phyloP scores from a whole-genome alignment of 2,797 vertebrate genomes.

The Botia kubotai region DNA sequence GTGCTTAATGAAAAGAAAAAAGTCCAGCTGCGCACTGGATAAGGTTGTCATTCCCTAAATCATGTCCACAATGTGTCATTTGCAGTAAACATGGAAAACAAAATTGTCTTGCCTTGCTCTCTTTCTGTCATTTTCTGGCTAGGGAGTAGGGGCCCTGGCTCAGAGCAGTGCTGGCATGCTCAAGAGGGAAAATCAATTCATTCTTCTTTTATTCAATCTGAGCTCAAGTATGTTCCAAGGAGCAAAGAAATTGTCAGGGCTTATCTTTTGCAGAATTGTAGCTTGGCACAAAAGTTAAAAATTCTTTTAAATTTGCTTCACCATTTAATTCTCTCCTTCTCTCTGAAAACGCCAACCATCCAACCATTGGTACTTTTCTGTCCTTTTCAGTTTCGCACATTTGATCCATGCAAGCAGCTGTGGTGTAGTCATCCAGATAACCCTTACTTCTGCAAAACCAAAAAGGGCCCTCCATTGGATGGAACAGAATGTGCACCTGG shows the following conservation, averaged over 20 bases:
- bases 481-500: constrained; percentile 93
- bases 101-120: neutral
- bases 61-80: neutral
- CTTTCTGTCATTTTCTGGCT: neutral
- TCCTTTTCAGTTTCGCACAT: constrained; percentile 91
- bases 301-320: neutral
- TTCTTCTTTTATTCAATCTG: neutral
- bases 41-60: neutral
- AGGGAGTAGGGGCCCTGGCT: neutral
- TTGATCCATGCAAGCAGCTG: constrained; percentile 96
- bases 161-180: constrained; percentile 12
- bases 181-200: neutral
- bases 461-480: constrained; percentile 95
- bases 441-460: constrained; percentile 98
- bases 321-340: constrained; percentile 3
- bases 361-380: constrained; percentile 11
- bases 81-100: neutral
- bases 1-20: constrained; percentile 12
- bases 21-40: neutral
- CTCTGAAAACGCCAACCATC: constrained; percentile 5
- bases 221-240: neutral
- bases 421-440: constrained; percentile 99
- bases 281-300: neutral
- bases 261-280: constrained; percentile 12
- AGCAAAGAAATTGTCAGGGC: constrained; percentile 21